phyloP scores from a whole-genome alignment of 2,113 vertebrate genomes.

The Chaenocephalus aceratus region DNA sequence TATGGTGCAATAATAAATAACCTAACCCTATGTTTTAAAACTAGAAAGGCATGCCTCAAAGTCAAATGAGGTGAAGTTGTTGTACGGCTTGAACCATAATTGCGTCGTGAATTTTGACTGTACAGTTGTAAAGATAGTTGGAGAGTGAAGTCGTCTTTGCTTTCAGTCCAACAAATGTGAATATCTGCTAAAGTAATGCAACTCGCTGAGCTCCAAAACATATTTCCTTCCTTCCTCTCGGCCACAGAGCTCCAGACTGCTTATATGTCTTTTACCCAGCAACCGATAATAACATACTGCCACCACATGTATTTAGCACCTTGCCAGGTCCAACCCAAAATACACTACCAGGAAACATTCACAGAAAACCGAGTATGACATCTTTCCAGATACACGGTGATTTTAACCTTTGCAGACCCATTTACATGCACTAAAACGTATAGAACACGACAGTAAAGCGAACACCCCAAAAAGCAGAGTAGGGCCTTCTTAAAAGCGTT shows the following conservation, averaged over 20 bases:
- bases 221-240: constrained; percentile 81
- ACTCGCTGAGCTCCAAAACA: constrained; percentile 88
- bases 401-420: too few relatives aligned
- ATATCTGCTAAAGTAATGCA: constrained; percentile 71
- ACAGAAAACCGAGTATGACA: constrained; percentile 12
- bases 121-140: constrained; percentile 21
- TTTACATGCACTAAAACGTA: too few relatives aligned
- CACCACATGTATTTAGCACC: constrained; percentile 31
- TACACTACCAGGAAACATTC: neutral
- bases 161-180: neutral
- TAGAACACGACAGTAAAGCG: too few relatives aligned
- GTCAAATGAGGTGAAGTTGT: constrained; percentile 37
- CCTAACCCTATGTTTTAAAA: too few relatives aligned
- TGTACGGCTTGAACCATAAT: constrained; percentile 8
- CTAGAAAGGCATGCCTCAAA: neutral
- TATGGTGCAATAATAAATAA: neutral
- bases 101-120: constrained; percentile 25
- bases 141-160: neutral
- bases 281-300: constrained; percentile 44
- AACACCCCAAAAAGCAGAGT: too few relatives aligned
- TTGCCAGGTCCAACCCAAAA: constrained; percentile 42
- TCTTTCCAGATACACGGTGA: too few relatives aligned
- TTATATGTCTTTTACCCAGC: constrained; percentile 46
- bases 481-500: neutral
- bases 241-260: constrained; percentile 62